Conservation (phyloP, 2,888 invertebrate genomes). For the Parascotia fuliginaria region DNA sequence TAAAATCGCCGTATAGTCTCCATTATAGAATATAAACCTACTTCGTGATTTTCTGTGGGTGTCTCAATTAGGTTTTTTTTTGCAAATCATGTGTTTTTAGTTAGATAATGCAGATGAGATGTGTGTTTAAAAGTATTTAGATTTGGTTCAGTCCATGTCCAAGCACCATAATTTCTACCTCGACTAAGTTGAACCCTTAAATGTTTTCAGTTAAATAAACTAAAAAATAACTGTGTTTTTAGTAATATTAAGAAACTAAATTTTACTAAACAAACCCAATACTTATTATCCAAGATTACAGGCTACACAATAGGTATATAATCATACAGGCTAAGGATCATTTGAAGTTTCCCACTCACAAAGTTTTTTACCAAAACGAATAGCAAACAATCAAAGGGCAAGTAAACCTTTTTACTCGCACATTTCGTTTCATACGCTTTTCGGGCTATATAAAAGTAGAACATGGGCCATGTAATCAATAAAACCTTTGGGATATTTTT, state of each 20-base stretch:
- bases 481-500: conserved; percentile 51
- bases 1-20: no score
- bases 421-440: conserved; percentile 65
- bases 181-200: no score
- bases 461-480: conserved; percentile 63
- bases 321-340: conserved; percentile 44
- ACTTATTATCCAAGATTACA: conserved; percentile 27
- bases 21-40: no score
- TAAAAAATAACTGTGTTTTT: background rate
- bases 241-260: background rate
- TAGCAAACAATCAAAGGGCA: conserved; percentile 73
- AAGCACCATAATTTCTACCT: no score
- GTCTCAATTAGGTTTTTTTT: no score
- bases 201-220: no score
- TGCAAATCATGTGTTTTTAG: no score
- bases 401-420: conserved; percentile 68
- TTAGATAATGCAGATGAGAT: no score
- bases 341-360: conserved; percentile 38
- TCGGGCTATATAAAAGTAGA: conserved; percentile 61
- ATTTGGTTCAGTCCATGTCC: no score
- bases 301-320: conserved; percentile 46
- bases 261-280: conserved; percentile 3
- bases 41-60: no score
- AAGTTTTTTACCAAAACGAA: conserved; percentile 55
- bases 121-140: no score